These are phyloP conservation scores for Chamaetylas fuelleborni DNA, from an alignment of 2,113 vertebrate genomes.

Conservation along the genomic window DNA sequence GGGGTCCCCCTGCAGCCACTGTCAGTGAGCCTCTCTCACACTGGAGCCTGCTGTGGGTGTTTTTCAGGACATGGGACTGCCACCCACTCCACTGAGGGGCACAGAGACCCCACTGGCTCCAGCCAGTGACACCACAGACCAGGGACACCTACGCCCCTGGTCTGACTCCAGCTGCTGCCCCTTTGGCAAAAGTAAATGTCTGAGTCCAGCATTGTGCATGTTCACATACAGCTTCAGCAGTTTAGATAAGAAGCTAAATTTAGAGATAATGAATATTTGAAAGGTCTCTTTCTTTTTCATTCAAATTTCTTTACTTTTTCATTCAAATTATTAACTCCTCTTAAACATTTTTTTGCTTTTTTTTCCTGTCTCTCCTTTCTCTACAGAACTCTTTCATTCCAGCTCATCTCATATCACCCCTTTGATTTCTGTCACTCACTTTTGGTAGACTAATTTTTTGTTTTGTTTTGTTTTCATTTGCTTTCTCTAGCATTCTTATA, in stretches of 20 bases:
- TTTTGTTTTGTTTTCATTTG: neutral
- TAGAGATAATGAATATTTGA: neutral
- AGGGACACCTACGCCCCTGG: rapidly evolving
- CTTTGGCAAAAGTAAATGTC: neutral
- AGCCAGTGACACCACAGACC: neutral
- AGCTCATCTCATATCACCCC: neutral
- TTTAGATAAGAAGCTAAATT: neutral
- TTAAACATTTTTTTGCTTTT: neutral
- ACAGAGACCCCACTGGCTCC: neutral
- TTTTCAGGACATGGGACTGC: neutral
- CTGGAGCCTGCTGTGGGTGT: neutral
- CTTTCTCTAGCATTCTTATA: neutral
- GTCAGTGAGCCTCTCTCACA: neutral
- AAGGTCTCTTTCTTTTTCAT: neutral
- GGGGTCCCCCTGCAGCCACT: rapidly evolving
- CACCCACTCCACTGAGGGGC: neutral
- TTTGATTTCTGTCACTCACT: neutral
- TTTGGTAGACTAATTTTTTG: neutral
- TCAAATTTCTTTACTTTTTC: neutral
- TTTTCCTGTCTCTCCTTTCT: neutral
- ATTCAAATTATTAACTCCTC: neutral
- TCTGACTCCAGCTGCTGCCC: neutral
- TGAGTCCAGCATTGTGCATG: neutral
- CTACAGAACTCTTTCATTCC: neutral
- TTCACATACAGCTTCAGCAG: neutral